Evolutionary conservation across 2,888 invertebrate species (phyloP), one percentile per base, ranked within the genome.

Genomic region (Cancer borealis): DNA sequence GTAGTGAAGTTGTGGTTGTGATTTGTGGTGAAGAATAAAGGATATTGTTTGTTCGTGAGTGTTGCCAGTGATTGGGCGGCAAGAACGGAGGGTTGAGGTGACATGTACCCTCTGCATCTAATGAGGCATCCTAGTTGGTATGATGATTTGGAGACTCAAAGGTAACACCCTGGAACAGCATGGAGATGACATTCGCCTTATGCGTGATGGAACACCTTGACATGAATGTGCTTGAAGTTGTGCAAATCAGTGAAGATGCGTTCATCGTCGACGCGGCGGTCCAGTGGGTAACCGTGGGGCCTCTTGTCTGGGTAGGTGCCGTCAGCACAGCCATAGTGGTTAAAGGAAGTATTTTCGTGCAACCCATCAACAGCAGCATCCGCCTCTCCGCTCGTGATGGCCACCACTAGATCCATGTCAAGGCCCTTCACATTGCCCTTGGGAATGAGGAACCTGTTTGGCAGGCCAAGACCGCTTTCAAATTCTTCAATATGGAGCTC

Each of bases 261-360:
- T 39, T 87, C 88, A 91, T 95, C 95, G 12, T 88, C 88, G 26
- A 92, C 88, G 21, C 46, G 97, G 39, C 98, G 97, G 96, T 98
- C 98, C 97, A 98, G 98, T 17, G 98, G 98, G 97, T 97, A 98
- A 89, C 98, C 98, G 98, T 98, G 98, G 6, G 98, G 96, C 94
- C 98, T 97, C 49, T 97, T 97, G 97, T 98, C 98, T 90, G 97
- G 96, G 66, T 96, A 97, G 88, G 96, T 97, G 96, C 92, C 97
- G 96, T 97, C 95, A 97, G 94, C 97, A 73, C 73, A 73, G 97
- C 92, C 97, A 97, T 92, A 97, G 95, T 91, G 97, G 87, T 93
- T 96, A 45, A 95, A 96, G 96, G 46, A 26, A 30, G 88, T 93
- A 49, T 84, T 93, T 5, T 88, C 66, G 30, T 93, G 93, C 8